These are phyloP conservation scores for Drosophila multiciliata DNA, from an alignment of 2,888 invertebrate species.

Conservation along the genomic window DNA sequence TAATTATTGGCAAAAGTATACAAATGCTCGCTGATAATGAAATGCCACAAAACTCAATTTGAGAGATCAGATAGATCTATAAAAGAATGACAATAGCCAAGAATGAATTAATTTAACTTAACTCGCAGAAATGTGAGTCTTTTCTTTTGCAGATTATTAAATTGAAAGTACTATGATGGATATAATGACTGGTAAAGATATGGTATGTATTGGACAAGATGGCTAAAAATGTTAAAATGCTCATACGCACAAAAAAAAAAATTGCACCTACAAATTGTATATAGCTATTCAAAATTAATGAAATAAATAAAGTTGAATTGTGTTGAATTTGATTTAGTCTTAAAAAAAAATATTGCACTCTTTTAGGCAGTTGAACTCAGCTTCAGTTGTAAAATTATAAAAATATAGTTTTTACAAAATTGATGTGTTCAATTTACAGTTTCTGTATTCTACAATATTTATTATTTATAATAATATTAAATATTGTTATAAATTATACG, in stretches of 20 bases:
- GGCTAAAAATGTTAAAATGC: neutral
- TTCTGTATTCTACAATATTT: neutral
- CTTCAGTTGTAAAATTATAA: neutral
- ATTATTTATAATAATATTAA: neutral
- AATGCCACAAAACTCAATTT: too few species aligned
- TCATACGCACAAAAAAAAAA: neutral
- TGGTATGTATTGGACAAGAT: neutral
- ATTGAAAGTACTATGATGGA: neutral
- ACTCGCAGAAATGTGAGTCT: too few species aligned
- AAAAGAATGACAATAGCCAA: too few species aligned
- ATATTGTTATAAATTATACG: neutral
- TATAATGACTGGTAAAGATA: neutral
- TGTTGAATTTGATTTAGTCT: neutral
- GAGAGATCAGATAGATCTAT: too few species aligned
- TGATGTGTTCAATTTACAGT: neutral
- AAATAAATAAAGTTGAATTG: neutral
- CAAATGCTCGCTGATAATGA: neutral
- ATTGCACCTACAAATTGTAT: neutral
- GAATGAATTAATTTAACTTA: too few species aligned
- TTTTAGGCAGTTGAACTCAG: neutral
- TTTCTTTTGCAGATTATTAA: neutral
- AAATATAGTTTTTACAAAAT: neutral
- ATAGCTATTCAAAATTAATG: neutral
- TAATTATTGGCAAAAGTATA: neutral
- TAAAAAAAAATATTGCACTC: neutral